Evolutionary conservation across 2,113 vertebrate species (phyloP).

Genomic region (Chitala chitala): DNA sequence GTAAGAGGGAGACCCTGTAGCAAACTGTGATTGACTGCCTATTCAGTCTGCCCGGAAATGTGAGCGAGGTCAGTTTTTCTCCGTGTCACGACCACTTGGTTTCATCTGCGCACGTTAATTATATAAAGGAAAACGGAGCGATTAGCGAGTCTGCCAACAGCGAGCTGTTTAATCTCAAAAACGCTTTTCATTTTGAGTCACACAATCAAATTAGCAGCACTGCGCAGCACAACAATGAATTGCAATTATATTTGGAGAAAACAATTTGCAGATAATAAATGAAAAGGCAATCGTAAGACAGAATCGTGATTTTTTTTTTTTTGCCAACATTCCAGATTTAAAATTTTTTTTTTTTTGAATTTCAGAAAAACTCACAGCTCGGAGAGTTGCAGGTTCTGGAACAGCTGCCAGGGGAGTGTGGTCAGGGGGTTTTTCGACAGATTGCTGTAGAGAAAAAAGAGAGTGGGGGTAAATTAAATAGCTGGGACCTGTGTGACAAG

Average conservation of each 20-base stretch:
- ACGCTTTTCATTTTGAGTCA: not conserved
- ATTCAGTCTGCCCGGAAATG: not conserved
- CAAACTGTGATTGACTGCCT: too few relatives aligned
- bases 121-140: not conserved
- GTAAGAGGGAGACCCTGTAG: not conserved
- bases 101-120: not conserved
- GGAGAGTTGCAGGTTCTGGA: conserved; percentile 76
- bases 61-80: not conserved
- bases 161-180: not conserved
- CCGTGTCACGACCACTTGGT: not conserved
- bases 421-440: conserved; percentile 79
- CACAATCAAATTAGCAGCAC: not conserved
- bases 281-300: not conserved
- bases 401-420: conserved; percentile 80
- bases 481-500: not conserved
- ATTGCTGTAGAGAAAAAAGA: conserved; percentile 61
- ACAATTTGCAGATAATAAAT: not conserved
- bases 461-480: conserved; percentile 15
- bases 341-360: not conserved
- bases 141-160: not conserved
- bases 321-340: not conserved
- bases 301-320: not conserved
- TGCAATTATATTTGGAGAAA: not conserved
- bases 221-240: not conserved
- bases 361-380: conserved; percentile 72